These are phyloP conservation scores for Mormyrus hasselquistii DNA, from an alignment of 2,797 vertebrate species.

Conservation along the genomic window DNA sequence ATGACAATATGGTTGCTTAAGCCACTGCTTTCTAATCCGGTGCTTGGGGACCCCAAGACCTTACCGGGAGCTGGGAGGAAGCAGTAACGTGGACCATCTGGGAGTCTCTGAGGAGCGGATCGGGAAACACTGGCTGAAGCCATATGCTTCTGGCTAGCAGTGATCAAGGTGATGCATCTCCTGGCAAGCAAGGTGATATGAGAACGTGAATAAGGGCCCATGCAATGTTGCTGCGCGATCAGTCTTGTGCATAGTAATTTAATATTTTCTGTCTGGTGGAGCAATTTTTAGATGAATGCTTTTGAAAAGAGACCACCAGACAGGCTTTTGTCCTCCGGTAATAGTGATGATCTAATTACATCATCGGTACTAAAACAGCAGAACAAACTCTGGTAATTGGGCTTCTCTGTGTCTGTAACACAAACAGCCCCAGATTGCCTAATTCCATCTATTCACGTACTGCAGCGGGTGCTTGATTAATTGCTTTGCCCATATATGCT, in stretches of 20 bases:
- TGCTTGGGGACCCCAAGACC: neutral
- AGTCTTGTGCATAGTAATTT: neutral
- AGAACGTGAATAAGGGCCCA: neutral
- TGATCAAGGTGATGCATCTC: neutral
- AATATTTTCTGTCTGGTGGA: neutral
- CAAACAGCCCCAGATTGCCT: neutral
- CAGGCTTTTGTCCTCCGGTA: neutral
- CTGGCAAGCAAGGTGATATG: neutral
- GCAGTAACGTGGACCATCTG: neutral
- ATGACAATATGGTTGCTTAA: neutral
- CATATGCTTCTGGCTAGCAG: neutral
- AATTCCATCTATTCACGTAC: neutral
- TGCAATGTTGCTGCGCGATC: neutral
- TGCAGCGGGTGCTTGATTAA: neutral
- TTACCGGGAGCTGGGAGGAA: neutral
- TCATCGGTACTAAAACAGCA: conserved; percentile 2
- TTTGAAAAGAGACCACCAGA: neutral
- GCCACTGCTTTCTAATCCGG: neutral
- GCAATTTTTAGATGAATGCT: conserved; percentile 2
- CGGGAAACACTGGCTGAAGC: neutral
- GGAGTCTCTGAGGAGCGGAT: neutral
- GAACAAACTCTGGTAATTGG: conserved; percentile 3
- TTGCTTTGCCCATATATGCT: neutral
- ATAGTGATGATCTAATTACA: conserved; percentile 14
- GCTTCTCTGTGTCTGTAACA: neutral